Percentiles rank a stretch among this genome's conserved stretches.
phyloP scores from a whole-genome alignment of 2,888 invertebrate genomes.

The Xiphydria camelus region DNA sequence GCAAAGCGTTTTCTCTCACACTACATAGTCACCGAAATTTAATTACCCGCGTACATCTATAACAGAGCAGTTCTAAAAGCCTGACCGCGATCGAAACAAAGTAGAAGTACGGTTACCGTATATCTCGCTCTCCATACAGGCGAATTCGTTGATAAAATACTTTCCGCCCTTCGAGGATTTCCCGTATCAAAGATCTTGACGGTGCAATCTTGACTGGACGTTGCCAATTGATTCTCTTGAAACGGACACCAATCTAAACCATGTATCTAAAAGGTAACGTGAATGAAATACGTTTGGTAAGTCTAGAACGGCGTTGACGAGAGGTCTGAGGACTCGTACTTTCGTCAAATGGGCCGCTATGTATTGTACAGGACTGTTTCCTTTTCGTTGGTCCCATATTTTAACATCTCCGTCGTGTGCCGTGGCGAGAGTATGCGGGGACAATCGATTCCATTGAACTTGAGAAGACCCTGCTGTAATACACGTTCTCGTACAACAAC shows the following conservation, averaged over 20 bases:
- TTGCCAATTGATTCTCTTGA: slow-evolving; percentile 82
- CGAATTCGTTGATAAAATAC: slow-evolving; percentile 79
- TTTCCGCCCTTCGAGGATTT: slow-evolving; percentile 82
- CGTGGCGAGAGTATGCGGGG: slow-evolving; percentile 83
- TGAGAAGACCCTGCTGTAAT: slow-evolving; percentile 83
- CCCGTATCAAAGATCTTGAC: slow-evolving; percentile 93
- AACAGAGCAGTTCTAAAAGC: too few relatives aligned
- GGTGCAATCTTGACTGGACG: slow-evolving; percentile 93
- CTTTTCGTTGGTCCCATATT: slow-evolving; percentile 93
- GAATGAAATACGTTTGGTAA: too few relatives aligned
- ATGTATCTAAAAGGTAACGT: slow-evolving; percentile 79
- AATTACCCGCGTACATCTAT: too few relatives aligned
- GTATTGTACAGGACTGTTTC: slow-evolving; percentile 84
- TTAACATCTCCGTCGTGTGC: slow-evolving; percentile 95
- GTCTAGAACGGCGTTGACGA: too few relatives aligned
- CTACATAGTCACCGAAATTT: too few relatives aligned
- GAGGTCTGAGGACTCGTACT: slow-evolving; percentile 46
- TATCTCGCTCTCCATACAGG: slow-evolving; percentile 94
- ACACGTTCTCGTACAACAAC: too few relatives aligned
- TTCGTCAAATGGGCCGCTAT: slow-evolving; percentile 87
- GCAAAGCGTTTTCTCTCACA: too few relatives aligned
- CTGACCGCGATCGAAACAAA: not conserved
- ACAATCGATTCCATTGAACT: slow-evolving; percentile 90
- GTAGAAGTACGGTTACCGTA: slow-evolving; percentile 66
- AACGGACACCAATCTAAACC: slow-evolving; percentile 93